Percentiles rank a stretch among this genome's conserved stretches.
phyloP scores from a whole-genome alignment of 2,113 vertebrate species.

The Psittacula cyanocephala region DNA sequence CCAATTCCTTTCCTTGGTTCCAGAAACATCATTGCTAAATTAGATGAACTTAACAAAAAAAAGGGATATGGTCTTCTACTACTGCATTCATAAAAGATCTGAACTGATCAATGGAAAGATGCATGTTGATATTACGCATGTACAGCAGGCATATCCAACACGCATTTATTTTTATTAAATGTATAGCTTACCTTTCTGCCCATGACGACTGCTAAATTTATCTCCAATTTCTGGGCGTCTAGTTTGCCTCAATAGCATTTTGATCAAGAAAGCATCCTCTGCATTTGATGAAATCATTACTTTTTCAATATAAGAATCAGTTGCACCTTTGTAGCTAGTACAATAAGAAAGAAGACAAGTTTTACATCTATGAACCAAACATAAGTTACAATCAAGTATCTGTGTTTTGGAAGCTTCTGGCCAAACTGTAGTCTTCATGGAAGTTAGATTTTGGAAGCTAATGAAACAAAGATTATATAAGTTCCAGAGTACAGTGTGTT shows the following conservation, averaged over 20 bases:
- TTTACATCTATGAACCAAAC: neutral
- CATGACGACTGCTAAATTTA: slow-evolving; percentile 98
- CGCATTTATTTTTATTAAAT: neutral
- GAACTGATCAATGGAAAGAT: neutral
- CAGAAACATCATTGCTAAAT: neutral
- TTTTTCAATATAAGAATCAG: slow-evolving; percentile 97
- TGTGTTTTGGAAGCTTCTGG: neutral
- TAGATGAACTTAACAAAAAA: neutral
- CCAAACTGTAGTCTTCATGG: neutral
- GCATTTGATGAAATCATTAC: slow-evolving; percentile 99
- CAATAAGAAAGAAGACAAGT: slow-evolving; percentile 2
- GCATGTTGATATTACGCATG: neutral
- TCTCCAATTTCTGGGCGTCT: slow-evolving; percentile 96
- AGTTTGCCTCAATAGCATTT: slow-evolving; percentile 97
- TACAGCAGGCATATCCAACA: neutral
- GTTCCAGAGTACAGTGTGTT: neutral
- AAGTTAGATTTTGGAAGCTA: neutral
- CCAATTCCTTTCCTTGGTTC: neutral
- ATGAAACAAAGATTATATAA: neutral
- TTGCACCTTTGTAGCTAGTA: slow-evolving; percentile 93
- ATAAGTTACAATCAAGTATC: neutral
- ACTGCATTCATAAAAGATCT: neutral
- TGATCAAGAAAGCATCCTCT: slow-evolving; percentile 97
- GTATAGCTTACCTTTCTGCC: slow-evolving; percentile 89
- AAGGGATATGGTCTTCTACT: neutral